Evolutionary conservation across 2,113 vertebrate genomes (phyloP).

Genomic region (Oxyura jamaicensis): DNA sequence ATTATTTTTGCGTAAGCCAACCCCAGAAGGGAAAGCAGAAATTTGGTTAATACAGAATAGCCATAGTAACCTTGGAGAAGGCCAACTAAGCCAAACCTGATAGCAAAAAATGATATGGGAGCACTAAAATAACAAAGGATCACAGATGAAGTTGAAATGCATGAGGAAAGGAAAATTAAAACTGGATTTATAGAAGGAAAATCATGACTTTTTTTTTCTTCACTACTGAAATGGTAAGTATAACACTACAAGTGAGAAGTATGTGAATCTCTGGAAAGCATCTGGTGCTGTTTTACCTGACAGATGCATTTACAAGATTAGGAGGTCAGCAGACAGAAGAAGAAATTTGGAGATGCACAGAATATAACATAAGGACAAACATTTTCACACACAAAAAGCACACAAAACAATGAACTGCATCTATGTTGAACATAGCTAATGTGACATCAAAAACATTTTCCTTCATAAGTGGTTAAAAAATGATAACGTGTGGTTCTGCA

Average conservation of each 20-base stretch:
- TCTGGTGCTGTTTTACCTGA: background rate
- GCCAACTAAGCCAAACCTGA: background rate
- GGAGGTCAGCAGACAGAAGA: background rate
- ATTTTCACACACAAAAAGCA: background rate
- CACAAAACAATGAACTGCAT: background rate
- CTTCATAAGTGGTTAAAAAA: background rate
- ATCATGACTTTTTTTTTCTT: background rate
- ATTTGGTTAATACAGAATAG: background rate
- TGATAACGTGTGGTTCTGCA: background rate
- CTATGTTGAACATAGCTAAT: background rate
- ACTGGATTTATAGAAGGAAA: background rate
- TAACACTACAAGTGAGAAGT: background rate
- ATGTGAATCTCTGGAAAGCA: background rate
- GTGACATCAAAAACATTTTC: background rate
- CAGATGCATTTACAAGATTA: background rate
- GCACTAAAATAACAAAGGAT: background rate
- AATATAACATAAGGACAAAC: background rate
- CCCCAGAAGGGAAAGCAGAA: background rate
- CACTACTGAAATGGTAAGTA: background rate
- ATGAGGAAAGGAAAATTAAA: background rate
- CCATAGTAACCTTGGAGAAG: background rate
- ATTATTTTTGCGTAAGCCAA: background rate
- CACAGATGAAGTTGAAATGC: background rate
- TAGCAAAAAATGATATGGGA: background rate
- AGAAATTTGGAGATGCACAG: background rate